Percentiles rank a stretch among this genome's conserved stretches.
Conservation (phyloP, 2,888 invertebrate species). For the Leucophora obtusa region DNA sequence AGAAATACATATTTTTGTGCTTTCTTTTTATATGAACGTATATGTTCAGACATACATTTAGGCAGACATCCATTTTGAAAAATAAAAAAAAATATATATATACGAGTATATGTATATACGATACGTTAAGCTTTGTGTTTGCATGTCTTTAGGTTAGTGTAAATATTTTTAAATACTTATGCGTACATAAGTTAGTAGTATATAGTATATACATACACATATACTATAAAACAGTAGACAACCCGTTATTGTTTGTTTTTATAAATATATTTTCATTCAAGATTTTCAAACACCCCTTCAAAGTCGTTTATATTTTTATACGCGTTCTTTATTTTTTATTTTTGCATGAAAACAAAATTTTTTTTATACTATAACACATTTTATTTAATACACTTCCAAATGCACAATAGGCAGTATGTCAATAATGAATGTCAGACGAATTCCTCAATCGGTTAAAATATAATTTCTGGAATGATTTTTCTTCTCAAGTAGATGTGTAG, state of each 20-base stretch:
- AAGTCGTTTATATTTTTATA: not conserved
- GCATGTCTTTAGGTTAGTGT: slow-evolving; percentile 67
- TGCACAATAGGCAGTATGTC: not conserved
- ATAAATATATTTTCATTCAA: not conserved
- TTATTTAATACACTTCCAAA: not conserved
- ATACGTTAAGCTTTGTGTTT: slow-evolving; percentile 63
- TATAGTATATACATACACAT: not conserved
- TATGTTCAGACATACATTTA: no score
- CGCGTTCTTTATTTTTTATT: not conserved
- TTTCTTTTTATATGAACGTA: no score
- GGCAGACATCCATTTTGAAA: not conserved
- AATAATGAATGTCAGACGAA: no score
- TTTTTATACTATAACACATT: not conserved
- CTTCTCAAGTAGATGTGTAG: no score
- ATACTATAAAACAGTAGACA: not conserved
- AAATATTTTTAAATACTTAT: slow-evolving; percentile 49
- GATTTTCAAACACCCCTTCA: not conserved
- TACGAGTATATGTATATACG: no score
- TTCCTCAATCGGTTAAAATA: no score
- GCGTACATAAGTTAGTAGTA: not conserved
- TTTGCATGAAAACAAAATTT: no score
- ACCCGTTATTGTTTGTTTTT: not conserved
- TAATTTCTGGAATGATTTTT: not conserved
- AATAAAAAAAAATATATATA: no score
- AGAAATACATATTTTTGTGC: not conserved